Percentiles rank a stretch among this genome's conserved stretches.
Conservation (phyloP, 2,113 vertebrate species). For the Onychostoma macrolepis region DNA sequence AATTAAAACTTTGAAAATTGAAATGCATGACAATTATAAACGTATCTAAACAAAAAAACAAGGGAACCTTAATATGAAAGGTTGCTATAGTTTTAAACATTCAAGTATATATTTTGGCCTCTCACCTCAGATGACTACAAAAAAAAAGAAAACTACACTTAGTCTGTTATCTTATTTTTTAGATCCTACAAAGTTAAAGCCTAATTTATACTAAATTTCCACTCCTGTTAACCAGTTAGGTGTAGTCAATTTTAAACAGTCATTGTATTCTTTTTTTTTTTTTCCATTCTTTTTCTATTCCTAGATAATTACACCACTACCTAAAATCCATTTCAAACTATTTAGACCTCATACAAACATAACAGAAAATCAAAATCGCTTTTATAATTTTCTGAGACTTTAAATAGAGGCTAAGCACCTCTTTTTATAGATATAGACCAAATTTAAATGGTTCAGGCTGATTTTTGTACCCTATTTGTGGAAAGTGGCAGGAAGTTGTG, state of each 20-base stretch:
- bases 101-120: too few relatives aligned
- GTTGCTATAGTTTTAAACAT: neutral
- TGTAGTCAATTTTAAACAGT: too few relatives aligned
- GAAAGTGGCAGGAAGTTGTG: neutral
- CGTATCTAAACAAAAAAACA: neutral
- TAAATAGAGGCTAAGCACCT: neutral
- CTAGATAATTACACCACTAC: neutral
- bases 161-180: too few relatives aligned
- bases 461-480: neutral
- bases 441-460: neutral
- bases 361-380: neutral
- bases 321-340: neutral
- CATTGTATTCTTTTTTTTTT: too few relatives aligned
- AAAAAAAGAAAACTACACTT: too few relatives aligned
- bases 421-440: neutral
- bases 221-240: too few relatives aligned
- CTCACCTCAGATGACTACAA: too few relatives aligned
- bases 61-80: neutral
- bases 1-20: neutral
- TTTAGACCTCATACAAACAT: too few relatives aligned
- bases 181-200: too few relatives aligned
- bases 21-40: neutral
- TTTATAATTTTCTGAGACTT: neutral
- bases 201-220: too few relatives aligned
- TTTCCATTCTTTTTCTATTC: neutral